Evolutionary conservation across 2,113 vertebrate genomes (phyloP).

Genomic region (Meriones unguiculatus): DNA sequence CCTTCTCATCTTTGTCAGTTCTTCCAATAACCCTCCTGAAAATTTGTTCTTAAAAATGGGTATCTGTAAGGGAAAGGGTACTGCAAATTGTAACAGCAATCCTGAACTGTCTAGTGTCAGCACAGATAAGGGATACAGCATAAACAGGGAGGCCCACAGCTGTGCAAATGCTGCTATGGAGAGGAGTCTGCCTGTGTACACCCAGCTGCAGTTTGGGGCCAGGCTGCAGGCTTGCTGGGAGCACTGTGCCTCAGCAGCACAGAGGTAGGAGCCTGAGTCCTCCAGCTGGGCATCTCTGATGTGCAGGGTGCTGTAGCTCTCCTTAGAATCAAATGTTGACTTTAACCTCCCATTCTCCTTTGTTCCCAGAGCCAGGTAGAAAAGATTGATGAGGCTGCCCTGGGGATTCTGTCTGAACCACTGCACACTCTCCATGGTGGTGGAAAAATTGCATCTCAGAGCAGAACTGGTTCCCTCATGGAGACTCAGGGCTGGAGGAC

Average conservation of each 20-base stretch:
- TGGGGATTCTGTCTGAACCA: slow-evolving; percentile 42
- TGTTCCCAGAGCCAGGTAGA: background rate
- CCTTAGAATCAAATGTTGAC: background rate
- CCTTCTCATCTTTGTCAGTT: background rate
- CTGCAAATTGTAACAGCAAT: background rate
- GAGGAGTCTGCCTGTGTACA: no score
- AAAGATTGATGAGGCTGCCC: background rate
- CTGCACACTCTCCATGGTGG: rapidly evolving
- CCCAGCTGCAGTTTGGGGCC: slow-evolving; percentile 25
- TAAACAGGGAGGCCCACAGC: background rate
- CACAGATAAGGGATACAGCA: no score
- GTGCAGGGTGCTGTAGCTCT: background rate
- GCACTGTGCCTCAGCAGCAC: background rate
- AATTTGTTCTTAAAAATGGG: background rate
- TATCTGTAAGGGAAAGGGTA: background rate
- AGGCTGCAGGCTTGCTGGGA: background rate
- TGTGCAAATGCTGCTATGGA: no score
- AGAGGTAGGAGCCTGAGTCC: slow-evolving; percentile 58
- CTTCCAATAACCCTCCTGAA: background rate
- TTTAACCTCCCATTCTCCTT: slow-evolving; percentile 25
- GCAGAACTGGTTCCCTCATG: background rate
- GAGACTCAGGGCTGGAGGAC: background rate
- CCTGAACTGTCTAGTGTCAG: no score
- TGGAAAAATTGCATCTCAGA: slow-evolving; percentile 51
- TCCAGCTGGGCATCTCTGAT: background rate